Base-by-base conservation (phyloP, 2,888 invertebrate genomes). In the Teinopalpus imperialis region DNA sequence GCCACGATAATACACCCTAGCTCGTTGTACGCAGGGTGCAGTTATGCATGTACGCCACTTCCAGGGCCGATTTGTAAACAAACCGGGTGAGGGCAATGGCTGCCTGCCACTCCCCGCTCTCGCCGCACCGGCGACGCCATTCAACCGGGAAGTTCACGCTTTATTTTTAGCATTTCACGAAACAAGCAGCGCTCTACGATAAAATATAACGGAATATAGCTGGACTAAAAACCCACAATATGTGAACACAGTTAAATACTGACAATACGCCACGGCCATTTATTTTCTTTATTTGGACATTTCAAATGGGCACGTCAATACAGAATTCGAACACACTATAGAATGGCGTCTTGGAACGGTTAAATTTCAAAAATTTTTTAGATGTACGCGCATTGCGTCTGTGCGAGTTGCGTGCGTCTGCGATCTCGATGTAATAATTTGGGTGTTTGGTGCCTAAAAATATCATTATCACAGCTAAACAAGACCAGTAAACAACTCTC, bases 81-180 rank as follows among this genome's bases (percentile, higher is more conserved):
- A 87, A 87, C 86, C 79, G 76, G 72, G 74, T 60, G 87, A 86
- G 87, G 85, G 86, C 87, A 87, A 83, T 87, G 86, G 79, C 87
- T 85, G 86, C 72, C 70, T 61, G 76, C 78, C 80, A 71, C 81
- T 77, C 83, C 85, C 83, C 83, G 81, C 81, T 61, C 76, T 61
- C 61, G 66, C 68, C 69, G 58, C 77, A 73, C 57, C 57, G 53
- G 56, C 69, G 65, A 82, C 87, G 86, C 87, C 85, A 87, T 87
- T 87, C 86, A 87, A 87, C 87, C 86, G 86, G 87, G 86, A 87
- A 87, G 82, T 87, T 81, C 78, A 85, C 71, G 67, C 77, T 81
- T 82, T 87, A 87, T 87, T 85, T 87, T 83, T 87, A 87, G 85
- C 69, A 68, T 77, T 77, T 73, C 66, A 76, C 67, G 69, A 78